A percentile compares a stretch with the other conserved stretches of the same genome.
Conservation (phyloP, 2,797 vertebrate genomes). For the Helarctos malayanus region DNA sequence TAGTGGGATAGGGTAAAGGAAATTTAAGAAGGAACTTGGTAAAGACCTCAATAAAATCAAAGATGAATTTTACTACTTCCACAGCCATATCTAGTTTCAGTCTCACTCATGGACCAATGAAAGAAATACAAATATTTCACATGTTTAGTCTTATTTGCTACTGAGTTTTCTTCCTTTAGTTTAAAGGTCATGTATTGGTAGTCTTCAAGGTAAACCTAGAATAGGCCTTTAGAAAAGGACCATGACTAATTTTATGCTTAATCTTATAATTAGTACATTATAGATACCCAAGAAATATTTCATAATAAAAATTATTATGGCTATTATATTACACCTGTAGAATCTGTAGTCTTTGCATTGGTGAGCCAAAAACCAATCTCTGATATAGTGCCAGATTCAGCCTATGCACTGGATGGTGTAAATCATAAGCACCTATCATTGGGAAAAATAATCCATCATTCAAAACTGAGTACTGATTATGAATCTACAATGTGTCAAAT, state of each 20-base stretch:
- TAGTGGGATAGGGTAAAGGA: constrained; percentile 26
- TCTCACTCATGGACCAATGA: background rate
- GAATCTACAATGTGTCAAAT: background rate
- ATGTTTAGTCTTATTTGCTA: background rate
- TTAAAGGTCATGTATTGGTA: background rate
- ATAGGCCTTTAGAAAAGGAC: constrained; percentile 30
- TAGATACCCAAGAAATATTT: constrained; percentile 46
- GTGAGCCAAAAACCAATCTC: constrained; percentile 30
- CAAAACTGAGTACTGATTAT: constrained; percentile 30
- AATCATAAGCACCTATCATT: constrained; percentile 5
- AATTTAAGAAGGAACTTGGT: constrained; percentile 31
- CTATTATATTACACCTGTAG: background rate
- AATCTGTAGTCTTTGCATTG: background rate
- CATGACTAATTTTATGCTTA: constrained; percentile 57
- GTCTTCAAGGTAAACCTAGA: constrained; percentile 31
- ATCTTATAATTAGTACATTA: constrained; percentile 25
- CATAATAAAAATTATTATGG: constrained; percentile 51
- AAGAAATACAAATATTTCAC: background rate
- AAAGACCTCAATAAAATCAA: background rate
- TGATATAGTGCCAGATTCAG: constrained; percentile 5
- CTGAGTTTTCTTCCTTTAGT: constrained; percentile 8
- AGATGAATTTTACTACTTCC: background rate
- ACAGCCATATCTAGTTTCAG: background rate
- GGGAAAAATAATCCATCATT: background rate
- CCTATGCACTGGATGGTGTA: background rate